Conservation (phyloP, 2,113 vertebrate genomes). For the Pseudonaja textilis region DNA sequence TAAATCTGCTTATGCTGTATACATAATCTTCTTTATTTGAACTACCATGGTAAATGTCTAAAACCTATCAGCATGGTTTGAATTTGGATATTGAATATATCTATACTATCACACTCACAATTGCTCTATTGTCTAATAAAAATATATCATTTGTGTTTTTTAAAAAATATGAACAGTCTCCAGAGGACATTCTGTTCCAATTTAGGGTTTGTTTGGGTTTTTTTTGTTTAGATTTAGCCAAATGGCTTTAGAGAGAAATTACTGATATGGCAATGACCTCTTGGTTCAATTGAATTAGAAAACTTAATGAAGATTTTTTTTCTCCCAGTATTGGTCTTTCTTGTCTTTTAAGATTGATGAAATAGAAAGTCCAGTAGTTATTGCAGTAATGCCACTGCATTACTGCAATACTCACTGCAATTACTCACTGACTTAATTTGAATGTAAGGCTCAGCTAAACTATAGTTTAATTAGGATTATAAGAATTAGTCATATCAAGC, state of each 20-base stretch:
- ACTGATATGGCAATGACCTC: conserved; percentile 68
- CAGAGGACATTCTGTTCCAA: conserved; percentile 49
- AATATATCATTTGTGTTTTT: conserved; percentile 52
- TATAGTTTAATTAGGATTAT: not conserved
- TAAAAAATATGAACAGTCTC: conserved; percentile 57
- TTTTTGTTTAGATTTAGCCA: conserved; percentile 65
- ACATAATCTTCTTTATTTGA: not conserved
- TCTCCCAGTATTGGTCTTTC: conserved; percentile 49
- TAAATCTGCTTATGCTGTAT: not conserved
- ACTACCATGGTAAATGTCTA: not conserved
- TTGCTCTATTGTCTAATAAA: conserved; percentile 56
- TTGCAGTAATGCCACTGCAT: conserved; percentile 60
- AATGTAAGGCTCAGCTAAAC: not conserved
- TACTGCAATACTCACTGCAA: no score
- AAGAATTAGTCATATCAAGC: not conserved
- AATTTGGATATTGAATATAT: not conserved
- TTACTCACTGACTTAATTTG: not conserved
- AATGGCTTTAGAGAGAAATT: conserved; percentile 72
- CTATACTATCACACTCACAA: conserved; percentile 34
- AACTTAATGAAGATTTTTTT: conserved; percentile 68
- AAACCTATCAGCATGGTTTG: not conserved
- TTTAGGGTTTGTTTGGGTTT: conserved; percentile 60
- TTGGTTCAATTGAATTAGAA: conserved; percentile 70
- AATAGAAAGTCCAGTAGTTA: conserved; percentile 43
- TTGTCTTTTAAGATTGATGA: conserved; percentile 48